Base-by-base conservation (phyloP, 2,888 invertebrate species). In the Leptopterna dolabrata region DNA sequence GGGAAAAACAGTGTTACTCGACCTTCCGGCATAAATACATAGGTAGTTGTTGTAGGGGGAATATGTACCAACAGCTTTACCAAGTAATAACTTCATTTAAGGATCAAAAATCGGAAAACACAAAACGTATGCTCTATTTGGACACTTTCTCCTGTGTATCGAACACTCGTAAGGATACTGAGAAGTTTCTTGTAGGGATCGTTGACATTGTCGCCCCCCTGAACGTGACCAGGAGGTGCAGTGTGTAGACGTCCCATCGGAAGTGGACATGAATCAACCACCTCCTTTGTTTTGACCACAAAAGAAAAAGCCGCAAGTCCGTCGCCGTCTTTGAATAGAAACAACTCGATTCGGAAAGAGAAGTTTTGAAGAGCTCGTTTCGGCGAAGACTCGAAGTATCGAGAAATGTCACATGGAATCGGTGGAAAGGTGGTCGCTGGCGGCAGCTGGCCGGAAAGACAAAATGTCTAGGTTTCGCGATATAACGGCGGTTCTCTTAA, bases 391-490 rank as follows among this genome's bases (percentile, higher is more conserved):
- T n/a, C 51, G 51, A 27, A 63, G 24, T 63, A 63, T 63, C 63
- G 63, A 63, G 24, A 63, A 63, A 63, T 63, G 7, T 63, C 63
- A 24, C 63, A 27, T 63, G 63, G 24, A 63, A 24, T n/a, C n/a
- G n/a, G n/a, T 24, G 63, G n/a, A 63, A 63, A 63, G 63, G 63
- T 63, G 63, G 63, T 63, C 63, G 3, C 24, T 0, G 63, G 63
- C 27, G 63, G 63, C 63, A 63, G 63, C 24, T 63, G 63, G 63
- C 63, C 63, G 63, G 63, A 63, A 63, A 63, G 63, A 63, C 63
- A 27, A 63, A 63, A 63, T 63, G 63, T 63, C 63, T 63, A 63
- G 63, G 63, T 63, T 63, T 63, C 63, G 63, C 63, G 63, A 63
- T 24, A 63, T 63, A 63, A 63, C 63, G 63, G 63, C 63, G 16